These are phyloP conservation scores for Bambusicola thoracicus DNA, from an alignment of 2,113 vertebrate genomes.

Conservation along the genomic window DNA sequence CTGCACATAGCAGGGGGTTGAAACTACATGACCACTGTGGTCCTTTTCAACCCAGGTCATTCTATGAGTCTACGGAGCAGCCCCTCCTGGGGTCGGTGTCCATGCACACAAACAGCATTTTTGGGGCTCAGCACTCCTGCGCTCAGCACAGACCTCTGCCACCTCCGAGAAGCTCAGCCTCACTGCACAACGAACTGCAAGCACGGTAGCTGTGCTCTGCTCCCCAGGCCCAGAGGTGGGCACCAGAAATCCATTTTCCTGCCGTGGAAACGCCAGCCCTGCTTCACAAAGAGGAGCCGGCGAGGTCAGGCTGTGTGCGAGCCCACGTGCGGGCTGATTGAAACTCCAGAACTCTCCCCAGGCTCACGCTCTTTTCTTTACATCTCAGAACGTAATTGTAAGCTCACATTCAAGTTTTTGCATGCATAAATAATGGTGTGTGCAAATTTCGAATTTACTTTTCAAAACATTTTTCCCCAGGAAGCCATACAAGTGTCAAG, in stretches of 20 bases:
- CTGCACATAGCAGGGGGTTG: no score
- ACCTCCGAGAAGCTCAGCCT: no score
- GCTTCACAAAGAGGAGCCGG: background rate
- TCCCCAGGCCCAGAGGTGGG: background rate
- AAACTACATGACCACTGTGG: no score
- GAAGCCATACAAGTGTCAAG: slow-evolving; percentile 57
- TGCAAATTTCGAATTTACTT: slow-evolving; percentile 45
- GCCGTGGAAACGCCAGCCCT: background rate
- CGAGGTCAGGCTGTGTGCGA: background rate
- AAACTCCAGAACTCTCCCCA: background rate
- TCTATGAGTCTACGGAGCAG: no score
- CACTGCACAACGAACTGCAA: no score
- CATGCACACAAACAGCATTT: no score
- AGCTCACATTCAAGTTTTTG: slow-evolving; percentile 33
- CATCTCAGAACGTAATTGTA: background rate
- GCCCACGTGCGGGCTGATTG: background rate
- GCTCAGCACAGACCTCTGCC: no score
- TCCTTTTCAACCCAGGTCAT: no score
- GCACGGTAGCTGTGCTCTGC: background rate
- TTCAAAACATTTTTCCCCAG: slow-evolving; percentile 59
- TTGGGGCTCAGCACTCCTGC: no score
- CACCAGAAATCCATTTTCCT: background rate
- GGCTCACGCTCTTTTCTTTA: slow-evolving; percentile 53
- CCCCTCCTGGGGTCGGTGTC: no score
- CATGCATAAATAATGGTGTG: slow-evolving; percentile 66